Percentiles rank a stretch among this genome's conserved stretches.
Evolutionary conservation across 2,113 vertebrate genomes (phyloP).

Genomic region (Holacanthus passer): DNA sequence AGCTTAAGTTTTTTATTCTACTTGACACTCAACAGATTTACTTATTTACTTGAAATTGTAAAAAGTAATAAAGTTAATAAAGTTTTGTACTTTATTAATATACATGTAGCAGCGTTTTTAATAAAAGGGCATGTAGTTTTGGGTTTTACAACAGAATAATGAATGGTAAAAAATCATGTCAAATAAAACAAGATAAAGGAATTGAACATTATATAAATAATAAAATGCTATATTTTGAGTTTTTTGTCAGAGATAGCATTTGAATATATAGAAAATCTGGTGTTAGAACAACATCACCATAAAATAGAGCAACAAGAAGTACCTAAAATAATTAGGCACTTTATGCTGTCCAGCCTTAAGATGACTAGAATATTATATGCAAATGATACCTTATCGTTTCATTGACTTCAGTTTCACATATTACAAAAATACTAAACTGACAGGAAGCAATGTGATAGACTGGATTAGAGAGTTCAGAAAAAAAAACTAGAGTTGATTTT

Average conservation of each 20-base stretch:
- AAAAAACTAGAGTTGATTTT: background rate
- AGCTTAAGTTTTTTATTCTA: background rate
- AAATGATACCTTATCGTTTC: background rate
- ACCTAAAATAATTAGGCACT: background rate
- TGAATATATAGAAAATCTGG: background rate
- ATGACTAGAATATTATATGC: background rate
- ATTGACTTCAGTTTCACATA: background rate
- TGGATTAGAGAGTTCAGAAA: background rate
- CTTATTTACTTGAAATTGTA: background rate
- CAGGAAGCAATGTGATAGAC: background rate
- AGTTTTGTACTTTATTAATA: too few species aligned
- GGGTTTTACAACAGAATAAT: background rate
- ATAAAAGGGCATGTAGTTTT: background rate
- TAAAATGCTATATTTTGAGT: background rate
- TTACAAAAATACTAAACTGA: background rate
- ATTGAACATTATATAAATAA: background rate
- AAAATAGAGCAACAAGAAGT: background rate
- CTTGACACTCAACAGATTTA: background rate
- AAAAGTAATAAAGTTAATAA: background rate
- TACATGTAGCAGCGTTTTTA: too few species aligned
- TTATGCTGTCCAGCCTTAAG: background rate
- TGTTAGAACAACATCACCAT: background rate
- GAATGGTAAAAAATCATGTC: background rate
- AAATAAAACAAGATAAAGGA: background rate
- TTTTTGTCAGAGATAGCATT: too few species aligned